These are phyloP conservation scores for Rhyzopertha dominica DNA, from an alignment of 1,140 invertebrate species.

Conservation along the genomic window DNA sequence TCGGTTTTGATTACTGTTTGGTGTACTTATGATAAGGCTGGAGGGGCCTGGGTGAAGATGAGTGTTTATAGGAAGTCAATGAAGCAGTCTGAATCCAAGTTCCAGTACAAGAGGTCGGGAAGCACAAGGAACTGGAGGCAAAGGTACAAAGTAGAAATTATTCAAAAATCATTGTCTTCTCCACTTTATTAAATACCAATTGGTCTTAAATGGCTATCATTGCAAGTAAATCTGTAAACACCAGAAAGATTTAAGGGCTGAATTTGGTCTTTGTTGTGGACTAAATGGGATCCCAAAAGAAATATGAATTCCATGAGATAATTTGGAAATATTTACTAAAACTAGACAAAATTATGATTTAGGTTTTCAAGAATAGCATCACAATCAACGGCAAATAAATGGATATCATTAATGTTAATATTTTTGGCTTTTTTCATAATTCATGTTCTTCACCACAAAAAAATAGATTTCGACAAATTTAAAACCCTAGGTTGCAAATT, in stretches of 20 bases:
- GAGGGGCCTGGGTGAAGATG: conserved; percentile 91
- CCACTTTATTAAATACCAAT: too few species aligned
- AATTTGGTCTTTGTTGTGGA: neutral
- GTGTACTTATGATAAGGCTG: conserved; percentile 85
- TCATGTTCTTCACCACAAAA: too few species aligned
- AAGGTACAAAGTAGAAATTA: conserved; percentile 65
- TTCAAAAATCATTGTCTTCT: too few species aligned
- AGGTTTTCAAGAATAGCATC: too few species aligned
- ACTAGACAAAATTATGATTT: neutral
- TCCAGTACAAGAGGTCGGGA: conserved; percentile 72
- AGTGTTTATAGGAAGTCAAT: conserved; percentile 83
- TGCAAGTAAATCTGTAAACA: neutral
- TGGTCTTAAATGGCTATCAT: conserved; percentile 3
- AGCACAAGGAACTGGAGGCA: conserved; percentile 85
- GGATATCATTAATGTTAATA: too few species aligned
- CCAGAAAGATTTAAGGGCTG: too few species aligned
- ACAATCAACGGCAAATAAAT: too few species aligned
- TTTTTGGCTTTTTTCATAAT: too few species aligned
- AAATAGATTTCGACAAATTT: too few species aligned
- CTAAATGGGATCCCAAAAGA: neutral
- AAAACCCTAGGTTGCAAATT: too few species aligned
- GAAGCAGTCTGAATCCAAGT: conserved; percentile 67
- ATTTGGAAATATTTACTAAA: too few species aligned
- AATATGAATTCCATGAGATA: neutral
- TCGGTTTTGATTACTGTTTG: conserved; percentile 73